Evolutionary conservation across 2,888 invertebrate genomes (phyloP).

Genomic region (Eurytoma adleriae): DNA sequence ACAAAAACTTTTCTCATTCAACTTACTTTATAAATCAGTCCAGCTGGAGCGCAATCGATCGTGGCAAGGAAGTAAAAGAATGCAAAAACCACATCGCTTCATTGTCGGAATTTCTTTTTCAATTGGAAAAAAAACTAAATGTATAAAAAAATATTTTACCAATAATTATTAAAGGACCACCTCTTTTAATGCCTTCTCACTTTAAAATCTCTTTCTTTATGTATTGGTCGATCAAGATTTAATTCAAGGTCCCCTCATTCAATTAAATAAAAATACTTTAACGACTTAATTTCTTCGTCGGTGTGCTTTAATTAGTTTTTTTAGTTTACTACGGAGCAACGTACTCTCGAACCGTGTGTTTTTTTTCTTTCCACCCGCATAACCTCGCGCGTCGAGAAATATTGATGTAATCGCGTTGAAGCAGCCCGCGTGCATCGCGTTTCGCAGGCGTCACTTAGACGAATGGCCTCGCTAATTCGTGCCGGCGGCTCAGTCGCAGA

Average conservation of each 20-base stretch:
- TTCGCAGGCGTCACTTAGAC: slow-evolving; percentile 69
- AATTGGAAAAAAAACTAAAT: background rate
- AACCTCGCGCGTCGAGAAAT: slow-evolving; percentile 62
- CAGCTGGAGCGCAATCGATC: slow-evolving; percentile 53
- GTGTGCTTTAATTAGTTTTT: too few relatives aligned
- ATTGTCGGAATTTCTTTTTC: slow-evolving; percentile 42
- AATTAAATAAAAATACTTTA: too few relatives aligned
- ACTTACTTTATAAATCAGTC: slow-evolving; percentile 59
- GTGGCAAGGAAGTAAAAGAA: slow-evolving; percentile 58
- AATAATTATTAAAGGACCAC: too few relatives aligned
- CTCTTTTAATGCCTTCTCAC: too few relatives aligned
- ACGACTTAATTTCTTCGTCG: too few relatives aligned
- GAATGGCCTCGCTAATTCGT: slow-evolving; percentile 72
- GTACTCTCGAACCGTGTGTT: too few relatives aligned
- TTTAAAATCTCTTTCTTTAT: too few relatives aligned
- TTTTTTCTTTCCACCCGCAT: too few relatives aligned
- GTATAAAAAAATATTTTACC: too few relatives aligned
- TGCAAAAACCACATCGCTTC: slow-evolving; percentile 52
- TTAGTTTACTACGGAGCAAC: too few relatives aligned
- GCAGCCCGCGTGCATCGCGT: background rate
- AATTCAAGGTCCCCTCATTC: too few relatives aligned
- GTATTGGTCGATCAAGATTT: too few relatives aligned
- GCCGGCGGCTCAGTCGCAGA: slow-evolving; percentile 69
- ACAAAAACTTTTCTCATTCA: slow-evolving; percentile 59
- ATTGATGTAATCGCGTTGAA: slow-evolving; percentile 56